A percentile compares a stretch with the other conserved stretches of the same genome.
Conservation (phyloP, 2,888 invertebrate genomes). For the Eupithecia tripunctaria region DNA sequence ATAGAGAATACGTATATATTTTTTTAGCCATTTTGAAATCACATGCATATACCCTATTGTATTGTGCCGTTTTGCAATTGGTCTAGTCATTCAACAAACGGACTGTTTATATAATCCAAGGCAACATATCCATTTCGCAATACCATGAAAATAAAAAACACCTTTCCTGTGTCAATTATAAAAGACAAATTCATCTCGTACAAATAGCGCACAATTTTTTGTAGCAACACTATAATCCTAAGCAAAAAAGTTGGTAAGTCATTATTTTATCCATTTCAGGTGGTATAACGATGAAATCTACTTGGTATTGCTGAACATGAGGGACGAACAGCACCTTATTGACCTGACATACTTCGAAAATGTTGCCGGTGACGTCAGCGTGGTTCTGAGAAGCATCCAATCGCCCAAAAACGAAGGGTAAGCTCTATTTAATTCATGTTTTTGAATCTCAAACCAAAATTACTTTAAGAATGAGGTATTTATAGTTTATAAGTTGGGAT, state of each 20-base stretch:
- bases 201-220: not conserved
- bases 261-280: conserved; percentile 51
- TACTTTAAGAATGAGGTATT: not conserved
- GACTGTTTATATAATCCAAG: no score
- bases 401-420: conserved; percentile 69
- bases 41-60: no score
- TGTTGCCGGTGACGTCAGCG: conserved; percentile 70
- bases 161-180: not conserved
- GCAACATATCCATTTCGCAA: not conserved
- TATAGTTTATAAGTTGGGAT: not conserved
- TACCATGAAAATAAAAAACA: not conserved
- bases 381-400: conserved; percentile 74
- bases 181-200: not conserved
- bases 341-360: conserved; percentile 73
- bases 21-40: no score
- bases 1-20: no score
- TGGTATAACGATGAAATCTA: conserved; percentile 66
- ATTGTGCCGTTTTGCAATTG: no score
- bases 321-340: conserved; percentile 58
- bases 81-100: no score
- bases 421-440: conserved; percentile 25
- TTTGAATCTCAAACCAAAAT: not conserved
- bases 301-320: conserved; percentile 83
- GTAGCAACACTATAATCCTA: not conserved
- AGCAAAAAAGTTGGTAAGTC: not conserved